Conservation (phyloP, 2,888 invertebrate species). For the Apamea crenata region DNA sequence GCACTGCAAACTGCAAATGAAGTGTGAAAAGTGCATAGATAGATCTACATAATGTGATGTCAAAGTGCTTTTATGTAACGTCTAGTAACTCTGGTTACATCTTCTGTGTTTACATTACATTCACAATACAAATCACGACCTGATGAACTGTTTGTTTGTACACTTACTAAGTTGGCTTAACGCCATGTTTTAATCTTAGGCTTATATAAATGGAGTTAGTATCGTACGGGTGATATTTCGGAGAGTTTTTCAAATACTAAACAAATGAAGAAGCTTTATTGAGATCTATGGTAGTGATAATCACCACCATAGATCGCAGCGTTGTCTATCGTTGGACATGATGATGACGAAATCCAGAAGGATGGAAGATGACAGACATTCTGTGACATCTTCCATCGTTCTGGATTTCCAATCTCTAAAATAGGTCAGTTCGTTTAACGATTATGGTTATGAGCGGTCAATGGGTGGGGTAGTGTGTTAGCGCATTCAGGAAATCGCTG, state of each 20-base stretch:
- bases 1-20: constrained; percentile 17
- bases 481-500: constrained; percentile 51
- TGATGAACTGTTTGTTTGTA: constrained; percentile 7
- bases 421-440: constrained; percentile 12
- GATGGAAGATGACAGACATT: too few relatives aligned
- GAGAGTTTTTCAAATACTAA: neutral
- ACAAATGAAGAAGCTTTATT: neutral
- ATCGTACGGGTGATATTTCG: neutral
- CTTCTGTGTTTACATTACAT: constrained; percentile 35
- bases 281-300: neutral
- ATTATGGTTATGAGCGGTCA: neutral
- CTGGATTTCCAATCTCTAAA: neutral
- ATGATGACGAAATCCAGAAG: too few relatives aligned
- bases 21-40: constrained; percentile 41
- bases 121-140: constrained; percentile 24
- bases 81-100: constrained; percentile 13
- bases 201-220: neutral
- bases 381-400: neutral
- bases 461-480: neutral
- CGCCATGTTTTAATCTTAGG: neutral
- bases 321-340: neutral
- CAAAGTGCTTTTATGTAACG: constrained; percentile 42
- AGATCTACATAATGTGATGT: constrained; percentile 36
- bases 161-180: neutral
- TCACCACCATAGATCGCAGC: neutral